phyloP scores from a whole-genome alignment of 1,140 invertebrate genomes.

The Microvelia longipes region DNA sequence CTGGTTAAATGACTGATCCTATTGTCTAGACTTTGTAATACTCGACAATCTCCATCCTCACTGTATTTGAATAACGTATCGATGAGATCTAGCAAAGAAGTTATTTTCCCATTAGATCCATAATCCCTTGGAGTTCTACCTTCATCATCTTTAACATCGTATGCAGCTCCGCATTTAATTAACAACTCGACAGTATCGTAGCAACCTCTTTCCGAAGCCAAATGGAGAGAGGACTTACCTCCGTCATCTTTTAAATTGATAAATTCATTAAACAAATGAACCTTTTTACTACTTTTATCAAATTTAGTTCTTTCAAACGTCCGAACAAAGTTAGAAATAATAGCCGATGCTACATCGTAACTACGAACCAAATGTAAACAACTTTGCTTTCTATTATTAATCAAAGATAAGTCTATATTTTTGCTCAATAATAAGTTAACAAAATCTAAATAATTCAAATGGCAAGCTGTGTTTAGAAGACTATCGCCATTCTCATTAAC shows the following conservation, averaged over 20 bases:
- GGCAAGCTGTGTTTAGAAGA: background rate
- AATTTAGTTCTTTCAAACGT: background rate
- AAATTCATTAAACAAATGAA: background rate
- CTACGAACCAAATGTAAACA: background rate
- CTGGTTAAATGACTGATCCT: background rate
- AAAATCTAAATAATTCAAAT: background rate
- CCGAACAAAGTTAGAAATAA: background rate
- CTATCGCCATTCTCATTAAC: background rate
- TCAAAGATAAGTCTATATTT: background rate
- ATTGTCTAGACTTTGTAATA: background rate
- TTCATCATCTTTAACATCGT: background rate
- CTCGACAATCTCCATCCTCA: background rate
- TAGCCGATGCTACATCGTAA: background rate
- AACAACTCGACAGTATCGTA: background rate
- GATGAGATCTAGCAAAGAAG: background rate
- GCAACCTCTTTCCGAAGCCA: background rate
- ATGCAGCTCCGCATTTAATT: background rate
- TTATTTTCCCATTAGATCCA: background rate
- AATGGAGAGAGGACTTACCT: background rate
- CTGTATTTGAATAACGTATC: background rate
- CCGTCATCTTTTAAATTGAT: background rate
- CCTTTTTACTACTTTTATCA: background rate
- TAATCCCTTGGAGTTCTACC: background rate
- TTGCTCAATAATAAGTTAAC: background rate
- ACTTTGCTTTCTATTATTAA: background rate